These are phyloP conservation scores for Labia minor DNA, from an alignment of 2,888 invertebrate genomes.

Conservation along the genomic window DNA sequence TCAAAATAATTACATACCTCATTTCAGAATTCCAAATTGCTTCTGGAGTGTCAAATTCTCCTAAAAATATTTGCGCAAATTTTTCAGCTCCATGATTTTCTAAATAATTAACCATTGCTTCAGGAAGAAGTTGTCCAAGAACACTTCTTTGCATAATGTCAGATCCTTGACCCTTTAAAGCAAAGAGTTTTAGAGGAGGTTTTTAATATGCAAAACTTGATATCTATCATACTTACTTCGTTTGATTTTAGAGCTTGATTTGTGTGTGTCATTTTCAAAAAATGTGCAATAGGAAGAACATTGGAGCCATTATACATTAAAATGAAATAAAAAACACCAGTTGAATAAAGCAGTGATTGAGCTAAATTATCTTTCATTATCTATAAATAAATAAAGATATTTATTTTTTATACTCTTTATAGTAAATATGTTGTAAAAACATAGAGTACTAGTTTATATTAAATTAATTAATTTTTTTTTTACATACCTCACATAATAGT, in stretches of 20 bases:
- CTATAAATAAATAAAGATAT: not conserved
- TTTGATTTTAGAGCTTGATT: slow-evolving; percentile 90
- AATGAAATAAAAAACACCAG: slow-evolving; percentile 96
- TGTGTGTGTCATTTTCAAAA: slow-evolving; percentile 88
- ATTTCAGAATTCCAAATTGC: slow-evolving; percentile 98
- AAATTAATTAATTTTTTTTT: no score
- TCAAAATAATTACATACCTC: no score
- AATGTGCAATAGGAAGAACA: slow-evolving; percentile 86
- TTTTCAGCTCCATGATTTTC: slow-evolving; percentile 98
- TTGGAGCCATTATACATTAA: slow-evolving; percentile 98
- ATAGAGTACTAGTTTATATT: no score
- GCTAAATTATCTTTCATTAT: slow-evolving; percentile 93
- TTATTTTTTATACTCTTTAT: no score
- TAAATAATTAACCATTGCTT: slow-evolving; percentile 97
- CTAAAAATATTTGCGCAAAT: slow-evolving; percentile 93
- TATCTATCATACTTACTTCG: slow-evolving; percentile 53
- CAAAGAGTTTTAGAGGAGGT: slow-evolving; percentile 27
- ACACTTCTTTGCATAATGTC: slow-evolving; percentile 89
- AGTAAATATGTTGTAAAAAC: no score
- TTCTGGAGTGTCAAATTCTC: slow-evolving; percentile 98
- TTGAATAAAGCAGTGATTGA: slow-evolving; percentile 84
- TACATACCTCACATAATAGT: slow-evolving; percentile 56
- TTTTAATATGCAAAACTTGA: not conserved
- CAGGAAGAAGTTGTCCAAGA: slow-evolving; percentile 85
- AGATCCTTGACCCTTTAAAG: slow-evolving; percentile 40